Conservation (phyloP, 2,113 vertebrate genomes). For the Aspiorhynchus laticeps region DNA sequence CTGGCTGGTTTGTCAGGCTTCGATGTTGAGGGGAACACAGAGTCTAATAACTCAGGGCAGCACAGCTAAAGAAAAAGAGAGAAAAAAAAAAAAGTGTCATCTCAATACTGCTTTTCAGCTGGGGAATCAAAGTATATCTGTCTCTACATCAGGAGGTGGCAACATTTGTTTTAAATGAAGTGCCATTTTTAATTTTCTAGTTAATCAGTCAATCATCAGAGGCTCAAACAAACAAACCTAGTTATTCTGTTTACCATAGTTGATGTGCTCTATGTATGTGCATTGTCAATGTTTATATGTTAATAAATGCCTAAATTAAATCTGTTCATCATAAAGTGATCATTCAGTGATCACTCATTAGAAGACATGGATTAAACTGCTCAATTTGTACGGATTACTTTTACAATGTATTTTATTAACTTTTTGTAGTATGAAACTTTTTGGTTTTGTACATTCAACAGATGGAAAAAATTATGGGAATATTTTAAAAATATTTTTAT, state of each 20-base stretch:
- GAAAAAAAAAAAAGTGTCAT: not conserved
- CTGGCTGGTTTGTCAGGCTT: constrained; percentile 65
- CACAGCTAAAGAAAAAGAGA: constrained; percentile 63
- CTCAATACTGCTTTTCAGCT: too few relatives aligned
- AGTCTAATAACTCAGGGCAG: constrained; percentile 77
- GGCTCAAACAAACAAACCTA: not conserved
- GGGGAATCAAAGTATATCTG: not conserved
- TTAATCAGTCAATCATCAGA: not conserved
- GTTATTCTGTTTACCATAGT: not conserved
- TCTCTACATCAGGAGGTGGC: not conserved
- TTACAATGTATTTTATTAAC: not conserved
- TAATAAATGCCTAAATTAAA: not conserved
- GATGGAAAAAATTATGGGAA: not conserved
- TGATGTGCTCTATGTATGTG: not conserved
- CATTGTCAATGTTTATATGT: not conserved
- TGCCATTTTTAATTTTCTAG: not conserved
- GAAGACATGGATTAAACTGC: not conserved
- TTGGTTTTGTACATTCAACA: too few relatives aligned
- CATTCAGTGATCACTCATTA: not conserved
- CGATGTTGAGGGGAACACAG: constrained; percentile 65
- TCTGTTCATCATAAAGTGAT: not conserved
- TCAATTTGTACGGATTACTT: not conserved
- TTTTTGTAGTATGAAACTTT: not conserved
- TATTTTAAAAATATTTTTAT: not conserved
- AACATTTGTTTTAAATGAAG: not conserved